A percentile compares a stretch with the other conserved stretches of the same genome.
Evolutionary conservation across 1,140 invertebrate species (phyloP).

Genomic region (Hylaeus anthracinus): DNA sequence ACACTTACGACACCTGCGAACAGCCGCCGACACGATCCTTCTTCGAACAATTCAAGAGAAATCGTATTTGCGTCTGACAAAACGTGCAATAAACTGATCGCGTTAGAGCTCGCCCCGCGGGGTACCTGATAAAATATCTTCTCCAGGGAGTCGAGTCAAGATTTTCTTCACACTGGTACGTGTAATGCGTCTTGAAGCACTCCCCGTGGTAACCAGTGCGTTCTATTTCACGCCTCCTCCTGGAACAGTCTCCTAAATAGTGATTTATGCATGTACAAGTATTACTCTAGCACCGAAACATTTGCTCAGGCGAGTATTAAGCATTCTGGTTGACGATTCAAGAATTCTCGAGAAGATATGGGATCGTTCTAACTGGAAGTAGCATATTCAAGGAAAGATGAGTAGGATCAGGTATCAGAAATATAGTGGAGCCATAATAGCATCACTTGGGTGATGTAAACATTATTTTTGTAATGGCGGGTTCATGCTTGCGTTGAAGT

Average conservation of each 20-base stretch:
- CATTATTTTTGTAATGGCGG: too few species aligned
- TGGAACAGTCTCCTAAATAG: conserved; percentile 51
- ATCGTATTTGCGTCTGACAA: not conserved
- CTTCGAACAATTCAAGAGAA: not conserved
- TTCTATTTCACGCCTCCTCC: conserved; percentile 54
- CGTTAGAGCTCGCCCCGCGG: not conserved
- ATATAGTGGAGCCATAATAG: too few species aligned
- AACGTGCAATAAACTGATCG: conserved; percentile 14
- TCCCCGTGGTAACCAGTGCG: conserved; percentile 42
- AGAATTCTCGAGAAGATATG: too few species aligned
- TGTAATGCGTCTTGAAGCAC: conserved; percentile 56
- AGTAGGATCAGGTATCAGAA: too few species aligned
- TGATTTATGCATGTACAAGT: conserved; percentile 26
- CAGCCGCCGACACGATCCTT: too few species aligned
- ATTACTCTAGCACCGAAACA: conserved; percentile 15
- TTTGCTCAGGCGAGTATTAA: conserved; percentile 18
- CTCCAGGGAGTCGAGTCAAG: conserved; percentile 50
- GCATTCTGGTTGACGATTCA: too few species aligned
- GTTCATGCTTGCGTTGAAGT: too few species aligned
- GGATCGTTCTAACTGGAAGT: too few species aligned
- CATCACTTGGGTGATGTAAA: too few species aligned
- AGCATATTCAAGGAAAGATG: too few species aligned
- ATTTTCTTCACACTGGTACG: conserved; percentile 47
- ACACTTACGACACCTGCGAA: too few species aligned
- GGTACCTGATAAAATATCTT: conserved; percentile 36